Percentiles rank a stretch among this genome's conserved stretches.
phyloP scores from a whole-genome alignment of 2,113 vertebrate species.

The Brachirus orientalis region DNA sequence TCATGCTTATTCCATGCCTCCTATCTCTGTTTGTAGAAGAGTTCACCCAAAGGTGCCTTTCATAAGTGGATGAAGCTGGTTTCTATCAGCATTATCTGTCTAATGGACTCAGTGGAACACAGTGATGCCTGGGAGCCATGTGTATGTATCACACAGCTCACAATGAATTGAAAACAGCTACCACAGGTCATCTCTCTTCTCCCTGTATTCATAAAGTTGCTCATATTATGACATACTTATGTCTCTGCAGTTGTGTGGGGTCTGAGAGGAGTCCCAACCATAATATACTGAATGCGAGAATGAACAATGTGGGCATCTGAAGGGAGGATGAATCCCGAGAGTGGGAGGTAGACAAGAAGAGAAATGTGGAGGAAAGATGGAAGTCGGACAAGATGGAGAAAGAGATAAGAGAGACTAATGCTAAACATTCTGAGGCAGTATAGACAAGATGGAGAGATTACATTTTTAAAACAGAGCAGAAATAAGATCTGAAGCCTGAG shows the following conservation, averaged over 20 bases:
- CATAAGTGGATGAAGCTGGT: constrained; percentile 58
- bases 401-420: not conserved
- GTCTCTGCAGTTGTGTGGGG: constrained; percentile 48
- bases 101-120: constrained; percentile 35
- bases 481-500: not conserved
- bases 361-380: not conserved
- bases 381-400: constrained; percentile 20
- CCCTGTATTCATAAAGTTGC: constrained; percentile 25
- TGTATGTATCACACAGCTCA: constrained; percentile 22
- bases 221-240: constrained; percentile 32
- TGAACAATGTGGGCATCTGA: constrained; percentile 22
- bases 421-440: not conserved
- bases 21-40: constrained; percentile 20
- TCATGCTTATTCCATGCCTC: not conserved
- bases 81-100: constrained; percentile 52
- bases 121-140: constrained; percentile 41
- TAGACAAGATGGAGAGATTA: not conserved
- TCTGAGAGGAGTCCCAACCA: constrained; percentile 44
- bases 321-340: not conserved
- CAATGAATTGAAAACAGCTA: constrained; percentile 64
- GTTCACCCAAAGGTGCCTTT: constrained; percentile 47
- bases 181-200: constrained; percentile 17
- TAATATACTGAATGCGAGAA: constrained; percentile 50
- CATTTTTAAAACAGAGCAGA: not conserved
- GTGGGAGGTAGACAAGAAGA: constrained; percentile 1